Percentiles rank a stretch among this genome's conserved stretches.
phyloP scores from a whole-genome alignment of 2,888 invertebrate species.

The Amphiduros pacificus region DNA sequence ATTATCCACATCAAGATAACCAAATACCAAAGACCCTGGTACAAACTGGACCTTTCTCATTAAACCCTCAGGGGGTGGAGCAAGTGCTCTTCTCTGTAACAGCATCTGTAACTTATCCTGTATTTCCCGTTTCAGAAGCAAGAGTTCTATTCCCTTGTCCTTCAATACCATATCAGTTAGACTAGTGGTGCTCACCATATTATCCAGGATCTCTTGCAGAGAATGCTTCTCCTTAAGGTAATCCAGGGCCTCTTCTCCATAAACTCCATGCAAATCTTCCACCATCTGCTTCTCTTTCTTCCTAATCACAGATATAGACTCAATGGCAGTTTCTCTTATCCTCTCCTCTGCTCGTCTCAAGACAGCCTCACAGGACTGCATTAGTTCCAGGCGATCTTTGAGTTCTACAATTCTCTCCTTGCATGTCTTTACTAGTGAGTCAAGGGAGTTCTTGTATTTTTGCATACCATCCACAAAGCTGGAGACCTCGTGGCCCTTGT shows the following conservation, averaged over 20 bases:
- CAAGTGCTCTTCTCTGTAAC: conserved; percentile 38
- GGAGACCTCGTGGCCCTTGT: conserved; percentile 56
- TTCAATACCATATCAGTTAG: conserved; percentile 53
- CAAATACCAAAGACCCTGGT: conserved; percentile 48
- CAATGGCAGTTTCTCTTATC: conserved; percentile 53
- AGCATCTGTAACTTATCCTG: conserved; percentile 49
- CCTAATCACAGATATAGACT: conserved; percentile 41
- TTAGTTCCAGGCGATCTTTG: conserved; percentile 41
- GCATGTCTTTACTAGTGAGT: conserved; percentile 21
- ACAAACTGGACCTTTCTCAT: conserved; percentile 42
- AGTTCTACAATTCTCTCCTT: conserved; percentile 38
- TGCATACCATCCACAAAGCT: conserved; percentile 53
- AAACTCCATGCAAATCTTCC: conserved; percentile 45
- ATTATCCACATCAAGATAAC: conserved; percentile 30
- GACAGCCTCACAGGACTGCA: conserved; percentile 48
- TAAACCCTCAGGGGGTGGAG: conserved; percentile 38
- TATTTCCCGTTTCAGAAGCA: conserved; percentile 54
- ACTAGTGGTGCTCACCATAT: conserved; percentile 47
- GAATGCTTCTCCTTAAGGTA: conserved; percentile 47
- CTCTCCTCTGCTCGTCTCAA: conserved; percentile 51
- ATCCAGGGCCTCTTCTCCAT: conserved; percentile 43
- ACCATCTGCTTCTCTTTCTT: conserved; percentile 48
- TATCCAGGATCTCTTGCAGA: conserved; percentile 47
- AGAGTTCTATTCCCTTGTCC: conserved; percentile 54
- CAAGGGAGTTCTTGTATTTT: conserved; percentile 36